Evolutionary conservation across 1,140 invertebrate species (phyloP), one percentile per base, ranked within the genome.

Genomic region (Hyles vespertilio): DNA sequence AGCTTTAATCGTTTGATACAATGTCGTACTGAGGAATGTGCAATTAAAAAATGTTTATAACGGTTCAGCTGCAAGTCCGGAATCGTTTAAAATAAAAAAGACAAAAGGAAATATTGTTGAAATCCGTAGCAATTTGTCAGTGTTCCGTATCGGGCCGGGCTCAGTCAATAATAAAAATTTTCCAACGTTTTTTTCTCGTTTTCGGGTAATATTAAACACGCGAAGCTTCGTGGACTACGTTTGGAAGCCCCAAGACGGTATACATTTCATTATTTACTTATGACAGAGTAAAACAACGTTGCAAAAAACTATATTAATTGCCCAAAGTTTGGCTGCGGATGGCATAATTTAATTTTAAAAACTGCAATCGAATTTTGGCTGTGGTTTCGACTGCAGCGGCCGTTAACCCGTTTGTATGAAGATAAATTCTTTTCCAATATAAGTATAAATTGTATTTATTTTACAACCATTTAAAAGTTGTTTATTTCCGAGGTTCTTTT

Each of bases 131-230:
- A 76, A 84, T 87, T 87, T 87, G 77, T 85, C 81, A 87, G 76
- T 74, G 76, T 75, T 79, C 74, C 71, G 67, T 76, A 84, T 84
- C 72, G 71, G 73, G 65, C 58, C 57, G 62, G 63, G 77, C 63
- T 79, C 69, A 84, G 76, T 81, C 81, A 79, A 87, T 86, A 85
- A 77, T 82, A 85, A 85, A 80, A 81, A 74, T 67, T 69, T 70
- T 71, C 59, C 50, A 50, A 66, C 48, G n/a, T 22, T 79, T 83
- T 86, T 87, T 84, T 84, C 72, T 78, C 74, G 67, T 79, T 75
- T 84, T 81, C 61, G 60, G 74, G 70, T 65, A 73, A 79, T 78
- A 80, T 79, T 74, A 65, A 72, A 68, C 85, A 88, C 85, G 85
- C 85, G 62, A 88, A 62, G 69, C 63, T 78, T 77, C 74, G 73